Percentiles rank a stretch among this genome's conserved stretches.
These are phyloP conservation scores for Sarcophaga variegata DNA, from an alignment of 2,888 invertebrate species.

Conservation along the genomic window DNA sequence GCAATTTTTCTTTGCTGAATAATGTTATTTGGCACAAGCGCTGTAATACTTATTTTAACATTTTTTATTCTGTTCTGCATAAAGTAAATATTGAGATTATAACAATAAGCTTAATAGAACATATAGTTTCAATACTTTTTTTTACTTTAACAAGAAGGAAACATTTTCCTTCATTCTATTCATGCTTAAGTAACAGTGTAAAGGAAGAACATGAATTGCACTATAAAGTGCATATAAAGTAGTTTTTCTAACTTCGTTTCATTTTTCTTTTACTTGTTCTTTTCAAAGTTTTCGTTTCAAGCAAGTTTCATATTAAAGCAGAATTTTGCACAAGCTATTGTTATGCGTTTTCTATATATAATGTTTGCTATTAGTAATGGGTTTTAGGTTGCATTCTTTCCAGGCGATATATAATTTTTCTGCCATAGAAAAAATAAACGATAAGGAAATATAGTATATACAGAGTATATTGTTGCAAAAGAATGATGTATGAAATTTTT, in stretches of 20 bases:
- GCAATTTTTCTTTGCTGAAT: too few relatives aligned
- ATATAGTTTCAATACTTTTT: too few relatives aligned
- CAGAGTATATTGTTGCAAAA: neutral
- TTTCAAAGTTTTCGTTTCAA: constrained; percentile 22
- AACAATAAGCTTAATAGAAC: too few relatives aligned
- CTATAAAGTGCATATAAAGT: constrained; percentile 62
- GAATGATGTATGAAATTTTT: constrained; percentile 57
- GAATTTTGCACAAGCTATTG: constrained; percentile 51
- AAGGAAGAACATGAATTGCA: constrained; percentile 62
- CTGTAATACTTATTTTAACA: too few relatives aligned
- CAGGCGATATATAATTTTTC: neutral
- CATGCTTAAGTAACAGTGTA: constrained; percentile 48
- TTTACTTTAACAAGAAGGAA: neutral
- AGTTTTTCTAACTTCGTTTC: constrained; percentile 38
- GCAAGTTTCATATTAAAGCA: neutral
- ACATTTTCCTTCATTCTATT: constrained; percentile 44
- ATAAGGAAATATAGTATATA: neutral
- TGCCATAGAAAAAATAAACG: too few relatives aligned
- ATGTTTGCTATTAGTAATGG: constrained; percentile 35
- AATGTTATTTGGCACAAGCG: too few relatives aligned
- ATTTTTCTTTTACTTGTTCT: neutral
- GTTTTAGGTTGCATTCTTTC: constrained; percentile 46
- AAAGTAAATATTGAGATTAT: too few relatives aligned
- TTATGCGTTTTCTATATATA: constrained; percentile 55
- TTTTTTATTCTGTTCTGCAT: too few relatives aligned